phyloP scores from a whole-genome alignment of 2,888 invertebrate genomes.

The Perizoma affinitatum region DNA sequence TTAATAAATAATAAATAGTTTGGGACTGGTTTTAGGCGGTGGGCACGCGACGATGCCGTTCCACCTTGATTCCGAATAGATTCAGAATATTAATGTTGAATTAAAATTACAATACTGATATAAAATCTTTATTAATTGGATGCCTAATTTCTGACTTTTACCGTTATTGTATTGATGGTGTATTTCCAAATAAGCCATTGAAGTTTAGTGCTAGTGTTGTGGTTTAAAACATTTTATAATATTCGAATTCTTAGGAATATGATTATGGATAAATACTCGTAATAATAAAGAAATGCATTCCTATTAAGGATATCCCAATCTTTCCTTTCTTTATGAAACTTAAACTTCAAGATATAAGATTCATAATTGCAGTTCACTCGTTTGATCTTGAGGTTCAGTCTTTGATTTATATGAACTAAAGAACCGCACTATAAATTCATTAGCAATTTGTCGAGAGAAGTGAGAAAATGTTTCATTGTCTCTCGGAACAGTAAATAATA shows the following conservation, averaged over 20 bases:
- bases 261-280: too few species aligned
- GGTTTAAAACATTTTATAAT: too few species aligned
- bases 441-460: conserved; percentile 76
- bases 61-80: not conserved
- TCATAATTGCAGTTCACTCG: conserved; percentile 10
- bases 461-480: conserved; percentile 78
- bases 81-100: conserved; percentile 13
- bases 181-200: conserved; percentile 12
- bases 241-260: too few species aligned
- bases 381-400: not conserved
- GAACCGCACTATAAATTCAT: conserved; percentile 67
- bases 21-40: conserved; percentile 12
- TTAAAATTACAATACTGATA: conserved; percentile 3
- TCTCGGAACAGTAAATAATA: conserved; percentile 54
- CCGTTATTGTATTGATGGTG: conserved; percentile 10
- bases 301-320: not conserved
- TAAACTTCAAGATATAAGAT: not conserved
- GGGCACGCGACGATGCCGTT: conserved; percentile 30
- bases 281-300: too few species aligned
- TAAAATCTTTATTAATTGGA: conserved; percentile 19
- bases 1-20: conserved; percentile 27
- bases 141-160: conserved; percentile 11
- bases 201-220: not conserved
- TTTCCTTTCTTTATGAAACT: not conserved
- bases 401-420: conserved; percentile 33